A percentile compares a stretch with the other conserved stretches of the same genome.
Evolutionary conservation across 2,797 vertebrate genomes (phyloP).

Genomic region (Furcifer pardalis): DNA sequence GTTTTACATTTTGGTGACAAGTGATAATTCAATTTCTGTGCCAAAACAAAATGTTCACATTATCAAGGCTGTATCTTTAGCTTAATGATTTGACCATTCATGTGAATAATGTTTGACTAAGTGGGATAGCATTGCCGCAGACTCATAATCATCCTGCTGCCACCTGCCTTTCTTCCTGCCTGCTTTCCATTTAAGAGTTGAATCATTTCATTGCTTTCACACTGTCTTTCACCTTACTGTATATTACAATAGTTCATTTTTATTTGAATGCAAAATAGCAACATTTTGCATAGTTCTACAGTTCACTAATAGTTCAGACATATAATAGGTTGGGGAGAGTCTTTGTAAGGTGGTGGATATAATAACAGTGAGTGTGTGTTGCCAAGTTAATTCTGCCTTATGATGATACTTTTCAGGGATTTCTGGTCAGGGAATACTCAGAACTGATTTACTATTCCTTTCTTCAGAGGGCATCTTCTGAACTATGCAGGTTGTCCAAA

Average conservation of each 20-base stretch:
- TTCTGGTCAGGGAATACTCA: too few relatives aligned
- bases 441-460: too few relatives aligned
- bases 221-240: constrained; percentile 17
- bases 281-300: neutral
- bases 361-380: too few relatives aligned
- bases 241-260: constrained; percentile 14
- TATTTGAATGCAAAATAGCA: neutral
- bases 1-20: neutral
- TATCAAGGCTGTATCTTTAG: neutral
- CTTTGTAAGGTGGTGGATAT: too few relatives aligned
- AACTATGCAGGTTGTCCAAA: too few relatives aligned
- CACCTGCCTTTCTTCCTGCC: neutral
- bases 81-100: constrained; percentile 25
- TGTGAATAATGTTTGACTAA: constrained; percentile 6
- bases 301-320: neutral
- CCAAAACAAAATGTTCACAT: neutral
- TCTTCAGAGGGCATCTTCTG: too few relatives aligned
- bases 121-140: constrained; percentile 1
- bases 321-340: neutral
- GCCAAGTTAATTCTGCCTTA: too few relatives aligned
- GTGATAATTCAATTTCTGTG: constrained; percentile 10
- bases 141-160: neutral
- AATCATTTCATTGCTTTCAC: constrained; percentile 24
- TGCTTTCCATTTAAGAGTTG: constrained; percentile 10
- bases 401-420: too few relatives aligned